Conservation (phyloP, 2,797 vertebrate species). For the Momotus momota region DNA sequence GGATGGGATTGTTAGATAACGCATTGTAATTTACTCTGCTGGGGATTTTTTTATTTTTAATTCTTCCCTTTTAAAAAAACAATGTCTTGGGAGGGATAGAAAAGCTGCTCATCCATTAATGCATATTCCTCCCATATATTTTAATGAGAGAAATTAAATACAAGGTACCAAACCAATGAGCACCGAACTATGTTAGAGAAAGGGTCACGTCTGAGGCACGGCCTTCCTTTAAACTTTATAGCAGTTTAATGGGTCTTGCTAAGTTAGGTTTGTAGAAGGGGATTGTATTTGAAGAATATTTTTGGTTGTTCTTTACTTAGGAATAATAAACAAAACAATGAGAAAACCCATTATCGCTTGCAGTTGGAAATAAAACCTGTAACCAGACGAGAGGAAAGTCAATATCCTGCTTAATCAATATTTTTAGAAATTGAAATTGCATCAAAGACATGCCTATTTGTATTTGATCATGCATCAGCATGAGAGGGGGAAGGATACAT, state of each 20-base stretch:
- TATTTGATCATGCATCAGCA: neutral
- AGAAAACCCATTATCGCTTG: neutral
- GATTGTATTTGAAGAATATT: neutral
- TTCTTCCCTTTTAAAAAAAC: neutral
- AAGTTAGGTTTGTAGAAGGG: neutral
- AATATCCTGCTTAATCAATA: slow-evolving; percentile 1
- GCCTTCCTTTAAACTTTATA: neutral
- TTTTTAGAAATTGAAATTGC: neutral
- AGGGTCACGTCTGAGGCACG: neutral
- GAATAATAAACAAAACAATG: neutral
- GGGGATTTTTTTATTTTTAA: neutral
- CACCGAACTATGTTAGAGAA: neutral
- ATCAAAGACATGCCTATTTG: neutral
- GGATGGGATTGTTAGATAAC: neutral
- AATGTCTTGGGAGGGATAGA: neutral
- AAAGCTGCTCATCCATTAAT: neutral
- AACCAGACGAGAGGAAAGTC: neutral
- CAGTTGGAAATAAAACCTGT: neutral
- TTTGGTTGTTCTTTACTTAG: neutral
- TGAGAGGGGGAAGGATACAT: neutral
- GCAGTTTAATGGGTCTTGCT: neutral
- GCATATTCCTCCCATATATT: neutral
- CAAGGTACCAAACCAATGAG: neutral
- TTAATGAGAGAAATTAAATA: neutral
- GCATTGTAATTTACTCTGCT: neutral